phyloP scores from a whole-genome alignment of 92 coral and sea anemone species.

The Paragorgia papillata region DNA sequence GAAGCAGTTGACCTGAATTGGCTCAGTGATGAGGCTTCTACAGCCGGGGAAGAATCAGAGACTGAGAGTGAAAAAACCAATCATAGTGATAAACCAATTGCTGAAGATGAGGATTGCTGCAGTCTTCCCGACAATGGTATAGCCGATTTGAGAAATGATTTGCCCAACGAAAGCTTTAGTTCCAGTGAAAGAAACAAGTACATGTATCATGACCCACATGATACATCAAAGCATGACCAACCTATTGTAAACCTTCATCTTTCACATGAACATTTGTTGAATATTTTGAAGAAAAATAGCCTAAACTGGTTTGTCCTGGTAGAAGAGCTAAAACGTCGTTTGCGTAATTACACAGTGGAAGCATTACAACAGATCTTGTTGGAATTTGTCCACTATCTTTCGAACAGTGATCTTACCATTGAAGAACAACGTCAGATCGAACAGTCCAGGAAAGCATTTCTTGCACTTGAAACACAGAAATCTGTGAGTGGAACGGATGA shows the following conservation, averaged over 20 bases:
- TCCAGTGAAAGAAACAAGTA: too few species aligned
- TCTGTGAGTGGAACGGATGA: conserved; percentile 38
- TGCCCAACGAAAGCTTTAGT: too few species aligned
- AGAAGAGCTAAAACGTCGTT: conserved; percentile 15
- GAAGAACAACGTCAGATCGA: conserved; percentile 41
- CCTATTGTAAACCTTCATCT: conserved; percentile 24
- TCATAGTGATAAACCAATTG: too few species aligned
- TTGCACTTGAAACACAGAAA: conserved; percentile 39
- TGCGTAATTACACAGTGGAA: conserved; percentile 13
- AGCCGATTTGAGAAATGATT: too few species aligned
- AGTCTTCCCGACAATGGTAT: too few species aligned
- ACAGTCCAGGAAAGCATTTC: conserved; percentile 43
- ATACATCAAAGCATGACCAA: conserved; percentile 1
- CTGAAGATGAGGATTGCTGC: too few species aligned
- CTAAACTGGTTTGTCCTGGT: conserved; percentile 53
- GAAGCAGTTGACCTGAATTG: too few species aligned
- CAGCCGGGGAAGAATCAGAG: too few species aligned
- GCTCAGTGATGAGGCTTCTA: too few species aligned
- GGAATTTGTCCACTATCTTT: conserved; percentile 42
- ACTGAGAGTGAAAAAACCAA: too few species aligned
- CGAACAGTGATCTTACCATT: conserved; percentile 23
- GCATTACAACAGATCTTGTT: conserved; percentile 44
- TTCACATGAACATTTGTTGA: conserved; percentile 52
- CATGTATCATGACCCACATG: too few species aligned
- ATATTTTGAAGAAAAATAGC: conserved; percentile 37